Conservation (phyloP, 2,888 invertebrate species). For the Meiosimyza decipiens region DNA sequence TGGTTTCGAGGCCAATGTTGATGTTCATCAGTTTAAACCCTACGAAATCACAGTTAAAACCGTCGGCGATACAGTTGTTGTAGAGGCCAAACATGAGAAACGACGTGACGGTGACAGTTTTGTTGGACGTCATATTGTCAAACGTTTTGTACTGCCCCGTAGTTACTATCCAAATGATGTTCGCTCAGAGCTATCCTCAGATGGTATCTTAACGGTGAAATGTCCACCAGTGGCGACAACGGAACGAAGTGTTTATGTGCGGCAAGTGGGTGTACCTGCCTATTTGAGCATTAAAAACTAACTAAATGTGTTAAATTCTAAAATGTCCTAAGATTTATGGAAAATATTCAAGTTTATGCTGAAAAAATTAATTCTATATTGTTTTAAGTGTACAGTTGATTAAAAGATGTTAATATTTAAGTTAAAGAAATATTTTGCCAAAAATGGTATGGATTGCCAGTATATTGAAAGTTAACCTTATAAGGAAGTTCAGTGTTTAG, state of each 20-base stretch:
- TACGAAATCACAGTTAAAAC: conserved; percentile 77
- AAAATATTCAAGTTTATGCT: not conserved
- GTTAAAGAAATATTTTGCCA: no score
- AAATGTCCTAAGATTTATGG: not conserved
- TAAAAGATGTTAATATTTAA: no score
- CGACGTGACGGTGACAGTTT: conserved; percentile 77
- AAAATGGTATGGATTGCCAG: no score
- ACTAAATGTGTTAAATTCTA: conserved; percentile 45
- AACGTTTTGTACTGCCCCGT: conserved; percentile 76
- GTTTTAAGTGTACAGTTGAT: no score
- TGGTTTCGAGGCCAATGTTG: conserved; percentile 75
- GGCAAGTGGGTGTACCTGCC: conserved; percentile 79
- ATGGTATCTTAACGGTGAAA: conserved; percentile 81
- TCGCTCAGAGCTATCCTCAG: conserved; percentile 71
- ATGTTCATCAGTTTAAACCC: conserved; percentile 76
- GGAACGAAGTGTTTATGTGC: conserved; percentile 78
- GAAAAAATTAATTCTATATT: not conserved
- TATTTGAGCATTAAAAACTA: conserved; percentile 65
- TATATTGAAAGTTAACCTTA: no score
- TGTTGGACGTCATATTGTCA: conserved; percentile 83
- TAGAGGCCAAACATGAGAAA: conserved; percentile 77
- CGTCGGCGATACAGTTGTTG: conserved; percentile 70
- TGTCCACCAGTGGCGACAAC: conserved; percentile 71
- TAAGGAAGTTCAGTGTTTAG: no score
- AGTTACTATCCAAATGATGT: conserved; percentile 78